phyloP scores from a whole-genome alignment of 2,113 vertebrate species.

The Trochalopteron elliotii region DNA sequence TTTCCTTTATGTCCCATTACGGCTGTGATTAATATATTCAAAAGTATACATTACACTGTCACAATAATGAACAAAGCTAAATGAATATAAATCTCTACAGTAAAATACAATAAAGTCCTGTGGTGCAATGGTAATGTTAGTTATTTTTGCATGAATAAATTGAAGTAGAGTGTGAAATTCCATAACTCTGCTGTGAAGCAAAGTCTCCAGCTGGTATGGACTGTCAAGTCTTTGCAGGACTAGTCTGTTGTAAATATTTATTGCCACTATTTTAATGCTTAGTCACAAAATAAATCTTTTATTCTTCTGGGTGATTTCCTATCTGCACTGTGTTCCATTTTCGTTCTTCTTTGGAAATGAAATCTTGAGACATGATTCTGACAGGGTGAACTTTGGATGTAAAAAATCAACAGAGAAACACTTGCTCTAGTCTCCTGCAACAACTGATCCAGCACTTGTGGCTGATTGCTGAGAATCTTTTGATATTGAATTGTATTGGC shows the following conservation, averaged over 20 bases:
- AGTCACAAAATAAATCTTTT: not conserved
- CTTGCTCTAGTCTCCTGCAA: not conserved
- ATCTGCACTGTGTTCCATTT: not conserved
- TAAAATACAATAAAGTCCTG: slow-evolving; percentile 17
- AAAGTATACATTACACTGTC: slow-evolving; percentile 24
- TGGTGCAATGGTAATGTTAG: not conserved
- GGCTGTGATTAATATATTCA: slow-evolving; percentile 38
- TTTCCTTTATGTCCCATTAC: slow-evolving; percentile 41
- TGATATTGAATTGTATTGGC: not conserved
- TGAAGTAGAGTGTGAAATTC: not conserved
- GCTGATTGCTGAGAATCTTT: not conserved
- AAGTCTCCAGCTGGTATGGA: not conserved
- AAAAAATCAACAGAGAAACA: slow-evolving; percentile 2
- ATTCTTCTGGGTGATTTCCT: not conserved
- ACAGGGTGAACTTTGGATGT: not conserved
- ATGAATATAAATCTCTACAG: slow-evolving; percentile 24
- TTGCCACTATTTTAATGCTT: not conserved
- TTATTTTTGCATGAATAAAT: slow-evolving; percentile 17
- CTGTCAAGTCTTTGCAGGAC: not conserved
- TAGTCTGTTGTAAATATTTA: not conserved
- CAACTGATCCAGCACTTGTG: not conserved
- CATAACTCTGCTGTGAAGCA: not conserved
- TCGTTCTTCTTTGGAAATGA: not conserved
- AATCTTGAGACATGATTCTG: not conserved
- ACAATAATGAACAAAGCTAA: slow-evolving; percentile 20